Evolutionary conservation across 1,140 invertebrate genomes (phyloP), one percentile per base, ranked within the genome.

Genomic region (Ditylenchus dipsaci): DNA sequence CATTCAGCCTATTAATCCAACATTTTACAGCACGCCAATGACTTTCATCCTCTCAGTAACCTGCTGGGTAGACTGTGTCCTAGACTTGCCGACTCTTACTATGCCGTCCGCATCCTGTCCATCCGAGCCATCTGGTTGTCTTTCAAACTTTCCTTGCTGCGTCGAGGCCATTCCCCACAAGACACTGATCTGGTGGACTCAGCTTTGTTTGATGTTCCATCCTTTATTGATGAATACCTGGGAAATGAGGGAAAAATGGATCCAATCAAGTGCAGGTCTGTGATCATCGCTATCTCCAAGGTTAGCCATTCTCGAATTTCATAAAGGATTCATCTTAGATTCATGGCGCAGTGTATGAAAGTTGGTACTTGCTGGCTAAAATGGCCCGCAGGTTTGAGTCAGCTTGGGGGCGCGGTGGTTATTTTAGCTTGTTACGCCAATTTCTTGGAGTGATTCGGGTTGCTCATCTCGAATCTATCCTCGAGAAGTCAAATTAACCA

Each of bases 81-180:
- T 23, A 72, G 80, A n/a, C 63, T 82, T n/a, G 68, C 69, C n/a
- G 80, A 82, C 68, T 82, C 81, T n/a, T 56, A 82, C 17, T 56
- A 63, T 63, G 59, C 72, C 65, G 80, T 82, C 58, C 78, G 80
- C 15, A 47, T 61, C 45, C 42, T 64, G 62, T 63, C 74, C 21
- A 47, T 74, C 49, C 43, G 65, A 27, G 78, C 81, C 11, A 75
- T 83, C 38, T 72, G 77, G 66, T 62, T 73, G 63, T 60, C 81
- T 17, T 77, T 82, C 29, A 65, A 74, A 29, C 65, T 82, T 19
- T 67, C 60, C 1, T 59, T 82, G 17, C 38, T 82, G 26, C 78
- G 81, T 49, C 67, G 78, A 45, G 78, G 82, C 13, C 76, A 74
- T 33, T 66, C 80, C 1, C 74, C 67, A 17, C 33, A 69, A n/a